Base-by-base conservation (phyloP, 1,140 invertebrate genomes). In the Chrysoperla carnea region DNA sequence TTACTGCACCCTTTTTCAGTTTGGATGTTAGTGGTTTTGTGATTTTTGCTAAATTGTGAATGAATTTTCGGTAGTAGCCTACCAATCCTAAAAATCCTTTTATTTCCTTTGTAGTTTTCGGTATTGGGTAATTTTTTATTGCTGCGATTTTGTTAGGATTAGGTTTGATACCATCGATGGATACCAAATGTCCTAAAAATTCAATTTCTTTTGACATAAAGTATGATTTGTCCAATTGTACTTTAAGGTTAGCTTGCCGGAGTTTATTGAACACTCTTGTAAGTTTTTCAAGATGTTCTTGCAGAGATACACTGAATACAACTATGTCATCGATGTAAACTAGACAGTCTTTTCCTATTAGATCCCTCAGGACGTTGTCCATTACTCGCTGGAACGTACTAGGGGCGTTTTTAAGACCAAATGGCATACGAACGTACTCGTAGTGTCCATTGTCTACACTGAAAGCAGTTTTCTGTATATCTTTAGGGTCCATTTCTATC, bases 391-490 rank as follows among this genome's bases (percentile, higher is more conserved):
- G 62, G 45, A 69, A 68, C 7, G 63, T 64, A 0, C n/a, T n/a
- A n/a, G n/a, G n/a, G n/a, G n/a, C 57, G 37, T 61, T 62, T 39
- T 56, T 56, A 1, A 66, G 41, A 1, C 63, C 63, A 44, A 63
- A 66, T 1, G 62, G 60, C 58, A 67, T 61, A 36, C 59, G 33
- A 6, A 48, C 36, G 40, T 60, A 68, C 42, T 60, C 55, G 36
- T 55, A 62, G 47, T 60, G 56, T 0, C 57, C 60, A 37, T 51
- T 43, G 29, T 53, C 39, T 17, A 49, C 52, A 6, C 46, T 48
- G 50, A 72, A 70, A 0, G 64, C 66, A 0, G 67, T 72, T 54
- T 69, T 71, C 7, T 56, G 46, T 7, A 49, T 56, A 37, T 56
- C 53, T 0, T 43, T 29, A 17, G 46, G 35, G 6, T 60, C 51